These are phyloP conservation scores for Camelus bactrianus DNA, from an alignment of 2,113 vertebrate species.

Conservation along the genomic window DNA sequence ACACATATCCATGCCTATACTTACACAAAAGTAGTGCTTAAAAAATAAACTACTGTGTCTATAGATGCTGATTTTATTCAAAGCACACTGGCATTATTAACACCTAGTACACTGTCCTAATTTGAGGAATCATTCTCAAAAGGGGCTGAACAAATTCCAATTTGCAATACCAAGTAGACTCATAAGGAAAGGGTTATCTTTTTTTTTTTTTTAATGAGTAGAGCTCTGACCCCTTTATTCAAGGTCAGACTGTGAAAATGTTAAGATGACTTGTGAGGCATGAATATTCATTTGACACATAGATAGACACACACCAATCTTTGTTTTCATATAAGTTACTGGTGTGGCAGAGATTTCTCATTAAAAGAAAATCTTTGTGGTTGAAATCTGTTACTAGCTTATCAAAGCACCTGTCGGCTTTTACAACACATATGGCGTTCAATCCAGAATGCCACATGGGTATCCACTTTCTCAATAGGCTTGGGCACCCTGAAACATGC, in stretches of 20 bases:
- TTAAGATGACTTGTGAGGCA: conserved; percentile 83
- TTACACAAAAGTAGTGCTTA: neutral
- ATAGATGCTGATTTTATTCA: conserved; percentile 38
- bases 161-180: neutral
- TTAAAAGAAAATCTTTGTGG: conserved; percentile 64
- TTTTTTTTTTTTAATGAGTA: conserved; percentile 50
- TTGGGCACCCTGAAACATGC: conserved; percentile 28
- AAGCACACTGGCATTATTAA: neutral
- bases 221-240: conserved; percentile 82
- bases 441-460: conserved; percentile 22
- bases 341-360: conserved; percentile 60
- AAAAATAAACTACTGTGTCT: neutral
- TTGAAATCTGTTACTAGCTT: conserved; percentile 71
- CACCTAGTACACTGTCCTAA: neutral
- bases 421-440: conserved; percentile 13
- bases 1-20: neutral
- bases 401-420: conserved; percentile 64
- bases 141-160: conserved; percentile 37
- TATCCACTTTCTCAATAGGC: conserved; percentile 8
- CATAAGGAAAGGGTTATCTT: neutral
- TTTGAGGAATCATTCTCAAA: conserved; percentile 44
- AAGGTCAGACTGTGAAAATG: conserved; percentile 84
- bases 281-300: conserved; percentile 85
- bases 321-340: conserved; percentile 76
- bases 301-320: conserved; percentile 65